Base-by-base conservation (phyloP, 2,797 vertebrate species). In the Acrossocheilus fasciatus region DNA sequence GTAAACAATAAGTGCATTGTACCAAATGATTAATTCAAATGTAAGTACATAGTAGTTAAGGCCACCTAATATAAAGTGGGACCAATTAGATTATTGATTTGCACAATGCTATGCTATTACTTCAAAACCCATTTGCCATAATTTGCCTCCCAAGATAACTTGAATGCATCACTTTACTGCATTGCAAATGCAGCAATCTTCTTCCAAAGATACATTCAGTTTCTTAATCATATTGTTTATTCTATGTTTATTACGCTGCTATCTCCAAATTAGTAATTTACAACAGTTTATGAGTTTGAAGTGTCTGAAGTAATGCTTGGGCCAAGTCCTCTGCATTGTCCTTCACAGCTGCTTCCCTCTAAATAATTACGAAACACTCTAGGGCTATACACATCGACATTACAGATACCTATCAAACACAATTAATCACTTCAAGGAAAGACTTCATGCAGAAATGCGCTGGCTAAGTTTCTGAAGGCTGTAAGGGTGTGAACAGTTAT, bases 331-430 rank as follows among this genome's bases (percentile, higher is more conserved):
- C 50, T 72, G 26, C 17, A 3, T 57, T 66, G 43, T 50, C 26
- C 34, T 87, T 84, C 62, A 66, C 80, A 83, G 69, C 80, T 69
- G 83, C 30, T 66, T 83, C 62, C 45, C 23, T 66, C 34, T 4
- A 66, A 52, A 41, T 54, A 68, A 52, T 82, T 76, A 50, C 77
- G 47, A 59, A 86, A 78, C 76, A 74, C 82, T 81, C 20, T 82
- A 89, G 69, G 8, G 43, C 52, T 73, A 2, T 84, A 30, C 18
- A 54, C 72, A 59, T 81, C 1, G 0, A 47, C 23, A 77, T 81
- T 57, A 34, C 74, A 76, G 82, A 81, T 66, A 85, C 41, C 54
- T 59, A 87, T 89, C 86, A 82, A 83, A 82, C 77, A 39, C 77
- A 15, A 84, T 89, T 70, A 77, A 79, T 89, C 86, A 70, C 34